These are phyloP conservation scores for Empidonax alnorum DNA, from an alignment of 2,113 vertebrate species.

Conservation along the genomic window DNA sequence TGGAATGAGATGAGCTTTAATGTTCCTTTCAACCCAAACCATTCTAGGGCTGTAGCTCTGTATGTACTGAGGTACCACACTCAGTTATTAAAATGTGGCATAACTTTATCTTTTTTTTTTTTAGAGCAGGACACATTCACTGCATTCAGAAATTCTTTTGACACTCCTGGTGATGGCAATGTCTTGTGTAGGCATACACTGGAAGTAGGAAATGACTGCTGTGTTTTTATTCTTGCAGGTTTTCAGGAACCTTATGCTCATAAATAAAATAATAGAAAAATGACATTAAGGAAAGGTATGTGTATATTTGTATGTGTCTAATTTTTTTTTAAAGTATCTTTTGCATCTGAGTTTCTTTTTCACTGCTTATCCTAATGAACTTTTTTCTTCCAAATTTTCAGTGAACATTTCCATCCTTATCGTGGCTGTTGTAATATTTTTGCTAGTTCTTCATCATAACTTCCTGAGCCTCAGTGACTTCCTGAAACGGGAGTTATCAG, in stretches of 20 bases:
- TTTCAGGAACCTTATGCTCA: not conserved
- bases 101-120: not conserved
- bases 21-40: not conserved
- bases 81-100: not conserved
- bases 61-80: not conserved
- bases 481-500: conserved; percentile 83
- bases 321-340: not conserved
- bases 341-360: not conserved
- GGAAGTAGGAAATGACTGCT: not conserved
- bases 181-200: not conserved
- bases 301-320: not conserved
- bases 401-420: conserved; percentile 89
- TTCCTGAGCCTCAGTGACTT: conserved; percentile 91
- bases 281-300: conserved; percentile 88
- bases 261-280: conserved; percentile 55
- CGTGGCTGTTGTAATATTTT: conserved; percentile 85
- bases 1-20: not conserved
- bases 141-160: not conserved
- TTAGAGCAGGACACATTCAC: not conserved
- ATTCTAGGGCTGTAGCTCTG: not conserved
- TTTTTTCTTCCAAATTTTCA: conserved; percentile 68
- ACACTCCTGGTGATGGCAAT: fast-evolving
- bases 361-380: not conserved
- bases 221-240: conserved; percentile 25
- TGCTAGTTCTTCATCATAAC: conserved; percentile 91